Conservation (phyloP, 2,797 vertebrate species). For the Halcyon chelicuti region DNA sequence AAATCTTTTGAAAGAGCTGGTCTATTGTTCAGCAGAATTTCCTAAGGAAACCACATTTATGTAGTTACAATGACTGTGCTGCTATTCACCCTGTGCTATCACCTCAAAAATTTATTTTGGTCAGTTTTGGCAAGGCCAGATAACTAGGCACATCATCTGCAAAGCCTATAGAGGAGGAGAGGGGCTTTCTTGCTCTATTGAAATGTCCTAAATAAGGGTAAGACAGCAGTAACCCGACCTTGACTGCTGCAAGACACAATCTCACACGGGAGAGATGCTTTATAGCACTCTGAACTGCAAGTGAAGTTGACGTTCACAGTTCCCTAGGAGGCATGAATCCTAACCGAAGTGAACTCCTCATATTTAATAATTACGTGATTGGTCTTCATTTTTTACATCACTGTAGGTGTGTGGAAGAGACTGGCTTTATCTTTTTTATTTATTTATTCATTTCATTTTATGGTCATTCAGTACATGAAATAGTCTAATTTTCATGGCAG, state of each 20-base stretch:
- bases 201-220: background rate
- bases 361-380: background rate
- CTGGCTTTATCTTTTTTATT: background rate
- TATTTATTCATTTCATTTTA: background rate
- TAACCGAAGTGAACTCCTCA: background rate
- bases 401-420: background rate
- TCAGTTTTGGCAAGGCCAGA: background rate
- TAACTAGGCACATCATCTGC: background rate
- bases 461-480: background rate
- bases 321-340: background rate
- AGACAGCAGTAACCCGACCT: background rate
- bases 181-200: background rate
- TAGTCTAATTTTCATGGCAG: background rate
- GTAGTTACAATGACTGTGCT: conserved; percentile 11
- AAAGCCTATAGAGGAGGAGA: conserved; percentile 18
- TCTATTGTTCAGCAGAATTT: conserved; percentile 47
- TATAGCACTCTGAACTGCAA: background rate
- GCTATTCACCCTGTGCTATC: background rate
- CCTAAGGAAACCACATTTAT: conserved; percentile 40
- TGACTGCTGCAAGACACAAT: background rate
- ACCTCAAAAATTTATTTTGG: conserved; percentile 29
- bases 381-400: background rate
- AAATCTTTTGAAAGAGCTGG: background rate
- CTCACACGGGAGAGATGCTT: background rate
- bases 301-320: background rate